Percentiles rank a stretch among this genome's conserved stretches.
These are phyloP conservation scores for Euschistus heros DNA, from an alignment of 1,140 invertebrate genomes.

Conservation along the genomic window DNA sequence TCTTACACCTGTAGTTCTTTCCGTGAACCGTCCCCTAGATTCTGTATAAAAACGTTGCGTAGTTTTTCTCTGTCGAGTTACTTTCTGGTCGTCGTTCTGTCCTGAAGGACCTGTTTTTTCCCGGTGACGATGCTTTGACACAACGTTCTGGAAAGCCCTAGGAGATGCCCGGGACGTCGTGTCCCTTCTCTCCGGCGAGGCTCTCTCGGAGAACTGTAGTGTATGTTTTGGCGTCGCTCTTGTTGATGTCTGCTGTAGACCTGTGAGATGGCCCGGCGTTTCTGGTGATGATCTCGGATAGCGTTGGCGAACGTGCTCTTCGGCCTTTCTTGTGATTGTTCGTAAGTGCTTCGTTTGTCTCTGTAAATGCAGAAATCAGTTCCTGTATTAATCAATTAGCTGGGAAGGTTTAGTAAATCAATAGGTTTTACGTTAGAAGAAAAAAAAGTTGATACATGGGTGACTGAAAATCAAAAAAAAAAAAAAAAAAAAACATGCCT, in stretches of 20 bases:
- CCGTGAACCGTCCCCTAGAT: neutral
- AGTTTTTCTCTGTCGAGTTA: neutral
- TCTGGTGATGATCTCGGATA: neutral
- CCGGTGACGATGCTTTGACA: neutral
- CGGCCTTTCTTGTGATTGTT: neutral
- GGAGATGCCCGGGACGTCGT: neutral
- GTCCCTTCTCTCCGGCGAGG: neutral
- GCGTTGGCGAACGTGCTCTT: neutral
- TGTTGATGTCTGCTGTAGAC: neutral
- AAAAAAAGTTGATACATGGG: no score
- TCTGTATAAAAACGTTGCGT: neutral
- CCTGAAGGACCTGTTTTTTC: neutral
- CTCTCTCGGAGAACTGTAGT: neutral
- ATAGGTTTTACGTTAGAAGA: no score
- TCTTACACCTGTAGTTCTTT: no score
- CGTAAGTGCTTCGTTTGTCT: neutral
- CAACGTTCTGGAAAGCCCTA: neutral
- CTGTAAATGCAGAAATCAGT: neutral
- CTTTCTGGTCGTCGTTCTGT: neutral
- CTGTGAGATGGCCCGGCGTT: neutral
- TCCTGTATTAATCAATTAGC: no score
- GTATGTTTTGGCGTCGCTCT: neutral
- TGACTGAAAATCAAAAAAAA: no score
- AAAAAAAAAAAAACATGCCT: no score
- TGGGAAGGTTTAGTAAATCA: no score